A percentile compares a stretch with the other conserved stretches of the same genome.
Evolutionary conservation across 1,140 invertebrate species (phyloP).

Genomic region (Anastrepha ludens): DNA sequence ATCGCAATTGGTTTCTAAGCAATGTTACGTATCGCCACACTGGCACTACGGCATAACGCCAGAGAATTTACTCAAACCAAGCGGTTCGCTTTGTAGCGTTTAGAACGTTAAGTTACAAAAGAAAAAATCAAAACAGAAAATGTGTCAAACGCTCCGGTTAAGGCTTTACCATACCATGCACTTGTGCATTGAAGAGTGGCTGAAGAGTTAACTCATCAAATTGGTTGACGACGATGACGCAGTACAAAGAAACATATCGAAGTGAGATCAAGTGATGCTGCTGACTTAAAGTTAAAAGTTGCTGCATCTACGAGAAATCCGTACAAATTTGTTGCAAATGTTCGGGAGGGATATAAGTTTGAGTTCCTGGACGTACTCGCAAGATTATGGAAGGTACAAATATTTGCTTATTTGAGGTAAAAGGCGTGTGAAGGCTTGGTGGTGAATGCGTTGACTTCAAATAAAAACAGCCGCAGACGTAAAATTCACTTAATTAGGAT

Average conservation of each 20-base stretch:
- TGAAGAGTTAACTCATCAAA: neutral
- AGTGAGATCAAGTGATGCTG: neutral
- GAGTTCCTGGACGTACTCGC: too few species aligned
- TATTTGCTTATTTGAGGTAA: too few species aligned
- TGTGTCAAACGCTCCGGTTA: neutral
- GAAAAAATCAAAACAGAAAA: neutral
- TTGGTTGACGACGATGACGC: neutral
- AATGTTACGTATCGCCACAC: constrained; percentile 10
- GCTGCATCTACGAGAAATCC: neutral
- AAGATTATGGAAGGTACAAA: too few species aligned
- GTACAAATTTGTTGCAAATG: neutral
- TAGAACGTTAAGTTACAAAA: neutral
- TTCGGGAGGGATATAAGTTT: neutral
- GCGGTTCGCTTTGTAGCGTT: neutral
- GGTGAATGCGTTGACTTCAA: too few species aligned
- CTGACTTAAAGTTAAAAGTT: neutral
- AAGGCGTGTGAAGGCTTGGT: too few species aligned
- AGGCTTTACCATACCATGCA: too few species aligned
- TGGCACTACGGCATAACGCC: neutral
- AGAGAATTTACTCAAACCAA: neutral
- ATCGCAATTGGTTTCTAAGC: constrained; percentile 33
- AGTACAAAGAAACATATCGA: neutral
- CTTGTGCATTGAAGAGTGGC: too few species aligned
- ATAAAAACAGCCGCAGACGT: too few species aligned
- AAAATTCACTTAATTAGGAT: too few species aligned